Evolutionary conservation across 2,113 vertebrate genomes (phyloP), one percentile per base, ranked within the genome.

Genomic region (Gymnogyps californianus): DNA sequence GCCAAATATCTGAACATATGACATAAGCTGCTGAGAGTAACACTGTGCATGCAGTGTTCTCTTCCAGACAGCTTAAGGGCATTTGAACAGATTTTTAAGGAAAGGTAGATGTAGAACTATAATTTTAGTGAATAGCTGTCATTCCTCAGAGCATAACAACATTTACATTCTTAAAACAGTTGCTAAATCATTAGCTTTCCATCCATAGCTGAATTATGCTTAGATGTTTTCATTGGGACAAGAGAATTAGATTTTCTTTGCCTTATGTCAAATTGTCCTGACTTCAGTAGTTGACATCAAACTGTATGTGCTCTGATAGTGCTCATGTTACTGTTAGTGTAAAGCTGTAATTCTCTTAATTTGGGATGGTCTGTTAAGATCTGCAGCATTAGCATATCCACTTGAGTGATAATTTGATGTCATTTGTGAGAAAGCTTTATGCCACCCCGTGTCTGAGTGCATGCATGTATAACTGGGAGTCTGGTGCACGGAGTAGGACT

Each of bases 31-130:
- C 96, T 95, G 90, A 87, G 83, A 97, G 96, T 97, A 95, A 89
- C 86, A 76, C 20, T 81, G 34, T 54, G 70, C 49, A 38, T 71
- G 74, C 83, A 62, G 12, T 51, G 34, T 80, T 97, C 82, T 61
- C 44, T 83, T 92, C 77, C 76, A 77, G 76, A 24, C 29, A 69
- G 34, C 47, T 20, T 88, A 49, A 88, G 70, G 82, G 66, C 78
- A 83, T 93, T 95, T 83, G 72, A 82, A 96, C 49, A 78, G 83
- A 95, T 97, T 97, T 97, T 97, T 87, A 95, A 92, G 94, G 93
- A 80, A 89, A 89, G 44, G 62, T 94, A 84, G 83, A 67, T 83
- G 42, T 3, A 77, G 83, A 97, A 87, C 36, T 87, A 67, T 49
- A 42, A 10, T 93, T 95, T 94, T 42, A 83, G 51, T 66, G 52